Evolutionary conservation across 2,888 invertebrate species (phyloP), one percentile per base, ranked within the genome.

Genomic region (Troilus luridus): DNA sequence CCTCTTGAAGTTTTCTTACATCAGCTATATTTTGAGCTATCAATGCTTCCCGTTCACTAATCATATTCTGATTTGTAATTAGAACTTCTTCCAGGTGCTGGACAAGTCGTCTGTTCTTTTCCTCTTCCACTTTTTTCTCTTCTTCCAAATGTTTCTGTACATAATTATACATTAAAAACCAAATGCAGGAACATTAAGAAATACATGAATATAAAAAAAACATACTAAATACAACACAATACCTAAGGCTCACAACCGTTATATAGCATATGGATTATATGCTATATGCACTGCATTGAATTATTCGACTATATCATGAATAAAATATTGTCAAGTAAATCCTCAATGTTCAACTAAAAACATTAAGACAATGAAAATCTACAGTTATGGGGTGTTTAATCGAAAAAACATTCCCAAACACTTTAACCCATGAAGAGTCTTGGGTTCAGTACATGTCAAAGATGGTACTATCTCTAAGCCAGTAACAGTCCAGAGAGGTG

Each of bases 1-100:
- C 93, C 24, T 93, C 93, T 91, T 93, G 93, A 21, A 93, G 91
- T 89, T 92, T 93, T 85, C 92, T 92, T 9, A 93, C 92, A 72
- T 93, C 93, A 17, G 92, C 91, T 19, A 93, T 92, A 90, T 93
- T 93, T 88, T 93, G 92, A 89, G 93, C 92, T 54, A 92, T 92
- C 9, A 93, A 91, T 17, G 91, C 92, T 89, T 92, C 92, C 64
- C 93, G 92, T 88, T 93, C 93, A 72, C 92, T 91, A 89, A 92
- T 92, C 89, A 93, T 92, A 88, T 88, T 90, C 89, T 93, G 92
- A 64, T 93, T 93, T 14, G 92, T 92, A 60, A 91, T 91, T 54
- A 93, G 91, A 27, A 93, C 92, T 90, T 93, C 92, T 90, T 93
- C 92, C 88, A 93, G 91, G 91, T 93, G 93, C 72, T 91, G 91